phyloP scores from a whole-genome alignment of 1,140 invertebrate genomes.

The Ruditapes philippinarum region DNA sequence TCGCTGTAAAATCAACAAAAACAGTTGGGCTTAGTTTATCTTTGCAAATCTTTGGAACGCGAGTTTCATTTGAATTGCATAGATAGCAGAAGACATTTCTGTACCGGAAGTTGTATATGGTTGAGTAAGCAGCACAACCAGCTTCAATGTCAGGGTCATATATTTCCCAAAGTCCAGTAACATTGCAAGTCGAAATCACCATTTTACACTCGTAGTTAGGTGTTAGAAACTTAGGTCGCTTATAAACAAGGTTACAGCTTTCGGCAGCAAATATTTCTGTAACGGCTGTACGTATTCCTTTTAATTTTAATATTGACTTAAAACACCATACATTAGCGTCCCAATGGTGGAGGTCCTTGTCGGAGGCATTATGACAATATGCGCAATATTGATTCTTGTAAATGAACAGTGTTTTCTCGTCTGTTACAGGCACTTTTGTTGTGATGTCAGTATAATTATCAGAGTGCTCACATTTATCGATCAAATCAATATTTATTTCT shows the following conservation, averaged over 20 bases:
- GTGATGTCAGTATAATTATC: background rate
- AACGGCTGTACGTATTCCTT: background rate
- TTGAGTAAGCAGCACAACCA: background rate
- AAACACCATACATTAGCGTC: background rate
- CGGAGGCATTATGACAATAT: background rate
- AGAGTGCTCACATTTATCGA: background rate
- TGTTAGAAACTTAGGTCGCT: background rate
- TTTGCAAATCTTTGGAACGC: background rate
- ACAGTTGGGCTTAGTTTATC: background rate
- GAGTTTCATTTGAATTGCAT: background rate
- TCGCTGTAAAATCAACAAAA: background rate
- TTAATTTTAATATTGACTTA: background rate
- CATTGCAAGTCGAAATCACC: background rate
- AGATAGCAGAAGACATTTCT: slow-evolving; percentile 19
- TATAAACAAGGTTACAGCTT: background rate
- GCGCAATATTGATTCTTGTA: slow-evolving; percentile 21
- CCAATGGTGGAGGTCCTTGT: background rate
- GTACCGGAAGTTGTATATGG: background rate
- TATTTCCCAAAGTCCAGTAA: background rate
- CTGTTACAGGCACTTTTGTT: background rate
- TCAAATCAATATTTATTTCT: background rate
- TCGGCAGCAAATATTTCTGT: background rate
- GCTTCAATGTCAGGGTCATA: background rate
- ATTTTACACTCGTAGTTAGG: background rate
- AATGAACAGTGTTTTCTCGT: background rate